Conservation (phyloP, 2,888 invertebrate species). For the Epistrophe eligans region DNA sequence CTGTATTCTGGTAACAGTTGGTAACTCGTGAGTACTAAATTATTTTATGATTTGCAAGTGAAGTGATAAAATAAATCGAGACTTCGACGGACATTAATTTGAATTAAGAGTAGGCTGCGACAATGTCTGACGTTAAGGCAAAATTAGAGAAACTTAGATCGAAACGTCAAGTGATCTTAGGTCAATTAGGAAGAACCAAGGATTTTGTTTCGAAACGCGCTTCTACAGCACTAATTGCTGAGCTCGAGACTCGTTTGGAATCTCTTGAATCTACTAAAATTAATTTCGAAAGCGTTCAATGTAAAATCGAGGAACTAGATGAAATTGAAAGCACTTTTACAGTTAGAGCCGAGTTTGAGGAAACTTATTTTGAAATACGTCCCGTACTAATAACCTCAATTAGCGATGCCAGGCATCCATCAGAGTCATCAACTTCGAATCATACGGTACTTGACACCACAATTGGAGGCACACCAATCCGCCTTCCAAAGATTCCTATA, state of each 20-base stretch:
- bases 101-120: not conserved
- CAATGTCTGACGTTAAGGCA: not conserved
- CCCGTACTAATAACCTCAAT: not conserved
- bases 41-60: conserved; percentile 1
- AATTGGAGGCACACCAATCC: conserved; percentile 13
- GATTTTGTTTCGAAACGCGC: not conserved
- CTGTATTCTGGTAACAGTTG: not conserved
- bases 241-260: not conserved
- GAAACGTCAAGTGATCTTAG: not conserved
- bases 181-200: not conserved
- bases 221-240: not conserved
- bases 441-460: not conserved
- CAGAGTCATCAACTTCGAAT: not conserved
- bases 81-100: not conserved
- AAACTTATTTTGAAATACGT: not conserved
- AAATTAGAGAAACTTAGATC: not conserved
- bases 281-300: not conserved
- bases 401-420: conserved; percentile 2
- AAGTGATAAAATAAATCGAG: conserved; percentile 1
- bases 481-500: conserved; percentile 7
- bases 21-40: conserved; percentile 6
- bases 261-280: not conserved
- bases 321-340: not conserved
- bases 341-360: not conserved
- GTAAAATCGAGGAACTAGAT: not conserved